Base-by-base conservation (phyloP, 2,888 invertebrate species). In the Epirrita christyi region DNA sequence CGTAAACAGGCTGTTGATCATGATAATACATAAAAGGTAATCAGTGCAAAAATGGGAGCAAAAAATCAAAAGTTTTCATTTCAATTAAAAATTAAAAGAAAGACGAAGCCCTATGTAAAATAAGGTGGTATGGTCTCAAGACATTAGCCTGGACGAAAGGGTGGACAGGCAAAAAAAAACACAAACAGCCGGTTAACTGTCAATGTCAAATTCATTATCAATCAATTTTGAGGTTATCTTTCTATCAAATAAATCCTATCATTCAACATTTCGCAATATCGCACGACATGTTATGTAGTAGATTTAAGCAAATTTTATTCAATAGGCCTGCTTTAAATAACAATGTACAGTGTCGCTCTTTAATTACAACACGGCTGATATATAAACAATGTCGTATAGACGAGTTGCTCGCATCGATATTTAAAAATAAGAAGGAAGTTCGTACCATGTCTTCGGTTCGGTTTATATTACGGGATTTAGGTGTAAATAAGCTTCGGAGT, bases 391-490 rank as follows among this genome's bases (percentile, higher is more conserved):
- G 78, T 67, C 76, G 70, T 63, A 42, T 73, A 56, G 75, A 81
- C 45, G 70, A 69, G 36, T 59, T 73, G 28, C 54, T 76, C 44
- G 55, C 63, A n/a, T 59, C 66, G 47, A 44, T 74, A 36, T 53
- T 55, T 55, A 75, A 71, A 64, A 70, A 64, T 48, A 66, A 75
- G 29, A 62, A 42, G 49, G 52, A 55, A 38, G 14, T 63, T 49
- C 71, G 63, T 41, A 71, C 59, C 58, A 87, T 88, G 87, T 82
- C 83, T 62, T 72, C 76, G 36, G 67, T 87, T 42, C 75, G 81
- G 50, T 73, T 80, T 68, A 69, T 88, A 34, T 67, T 87, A n/a
- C 83, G 76, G 62, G 84, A 85, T 75, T 78, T 88, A n/a, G 69
- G 72, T 68, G 72, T 85, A 49, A 71, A 68, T 66, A 83, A 78